These are phyloP conservation scores for Halcyon malimbica DNA, from an alignment of 2,113 vertebrate genomes.

Conservation along the genomic window DNA sequence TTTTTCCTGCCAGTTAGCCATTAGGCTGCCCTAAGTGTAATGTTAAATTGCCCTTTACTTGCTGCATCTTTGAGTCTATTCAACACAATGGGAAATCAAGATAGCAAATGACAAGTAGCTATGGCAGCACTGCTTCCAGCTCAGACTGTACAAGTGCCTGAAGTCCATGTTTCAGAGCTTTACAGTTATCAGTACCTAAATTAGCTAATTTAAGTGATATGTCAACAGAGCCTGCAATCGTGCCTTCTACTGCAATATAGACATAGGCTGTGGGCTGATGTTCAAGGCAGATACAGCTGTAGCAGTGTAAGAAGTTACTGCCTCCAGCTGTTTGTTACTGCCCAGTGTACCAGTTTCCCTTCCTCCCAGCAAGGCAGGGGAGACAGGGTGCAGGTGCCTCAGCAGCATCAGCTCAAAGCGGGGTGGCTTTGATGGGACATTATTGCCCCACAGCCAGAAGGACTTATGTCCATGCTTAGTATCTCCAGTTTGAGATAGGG, in stretches of 20 bases:
- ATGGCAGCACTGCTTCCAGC: not conserved
- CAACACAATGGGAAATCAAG: not conserved
- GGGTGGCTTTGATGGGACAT: not conserved
- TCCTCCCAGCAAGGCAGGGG: not conserved
- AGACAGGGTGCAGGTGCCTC: not conserved
- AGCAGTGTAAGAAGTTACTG: not conserved
- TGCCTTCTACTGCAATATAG: not conserved
- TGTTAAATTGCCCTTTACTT: not conserved
- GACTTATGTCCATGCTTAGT: fast-evolving
- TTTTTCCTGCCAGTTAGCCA: not conserved
- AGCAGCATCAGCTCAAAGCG: not conserved
- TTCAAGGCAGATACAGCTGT: not conserved
- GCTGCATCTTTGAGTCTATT: not conserved
- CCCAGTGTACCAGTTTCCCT: fast-evolving
- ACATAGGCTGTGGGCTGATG: not conserved
- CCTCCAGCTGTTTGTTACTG: not conserved
- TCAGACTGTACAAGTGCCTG: not conserved
- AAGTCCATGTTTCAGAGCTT: not conserved
- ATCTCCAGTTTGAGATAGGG: not conserved
- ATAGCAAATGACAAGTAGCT: not conserved
- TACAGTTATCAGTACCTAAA: not conserved
- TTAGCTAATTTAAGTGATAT: not conserved
- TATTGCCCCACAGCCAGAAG: not conserved
- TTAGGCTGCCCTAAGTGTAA: not conserved
- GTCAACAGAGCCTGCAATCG: not conserved